Evolutionary conservation across 1,140 invertebrate genomes (phyloP), one percentile per base, ranked within the genome.

Genomic region (Lasaia peninsularis): DNA sequence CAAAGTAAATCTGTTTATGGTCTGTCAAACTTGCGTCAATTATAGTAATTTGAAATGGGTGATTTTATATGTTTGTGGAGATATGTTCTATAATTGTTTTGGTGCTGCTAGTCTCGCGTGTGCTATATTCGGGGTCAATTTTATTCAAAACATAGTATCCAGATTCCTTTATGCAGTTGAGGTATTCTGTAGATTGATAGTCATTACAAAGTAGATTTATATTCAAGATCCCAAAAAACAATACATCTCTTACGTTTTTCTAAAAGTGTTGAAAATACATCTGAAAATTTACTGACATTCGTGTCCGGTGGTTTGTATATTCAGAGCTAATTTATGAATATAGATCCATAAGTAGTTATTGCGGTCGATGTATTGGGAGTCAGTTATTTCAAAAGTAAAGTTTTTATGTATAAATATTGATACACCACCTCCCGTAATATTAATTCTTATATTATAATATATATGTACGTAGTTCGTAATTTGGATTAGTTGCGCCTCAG

Each of bases 261-360:
- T n/a, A 55, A 40, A 34, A 20, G 40, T n/a, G 52, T 40, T 14
- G 52, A 55, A 28, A 55, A 55, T 28, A 21, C n/a, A n/a, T 40
- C 52, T 1, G 40, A 31, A 12, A 55, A 55, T 8, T 40, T 40
- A 12, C 40, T 55, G 1, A 55, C 34, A 40, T 55, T 55, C 8
- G 34, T 55, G 9, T 55, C 52, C 18, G 52, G 52, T 10, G 52
- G 34, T 37, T 37, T 55, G 10, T 55, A 55, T 55, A 44, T 55
- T 55, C 12, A 55, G 21, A 6, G 52, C 52, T n/a, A n/a, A n/a
- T n/a, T n/a, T n/a, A n/a, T n/a, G n/a, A n/a, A n/a, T n/a, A n/a
- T n/a, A n/a, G n/a, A 55, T 44, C 52, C 35, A 55, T 20, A 55
- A 37, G 52, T 28, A 55, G n/a, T 55, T 55, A 40, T 55, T 55